phyloP scores from a whole-genome alignment of 1,140 invertebrate species.

The Cyrtorhinus lividipennis region DNA sequence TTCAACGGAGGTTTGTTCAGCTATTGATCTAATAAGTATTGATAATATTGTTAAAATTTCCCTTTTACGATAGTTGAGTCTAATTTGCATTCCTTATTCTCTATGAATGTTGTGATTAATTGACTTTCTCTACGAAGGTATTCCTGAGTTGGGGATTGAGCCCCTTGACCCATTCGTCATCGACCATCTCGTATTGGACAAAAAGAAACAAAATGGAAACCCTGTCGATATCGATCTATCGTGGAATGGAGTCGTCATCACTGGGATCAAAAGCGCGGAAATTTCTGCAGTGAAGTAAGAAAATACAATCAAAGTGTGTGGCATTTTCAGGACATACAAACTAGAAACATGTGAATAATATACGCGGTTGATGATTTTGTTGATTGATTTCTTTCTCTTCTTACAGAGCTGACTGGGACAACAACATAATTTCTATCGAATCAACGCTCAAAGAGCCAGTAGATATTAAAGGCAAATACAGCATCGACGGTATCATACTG shows the following conservation, averaged over 20 bases:
- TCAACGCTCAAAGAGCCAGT: background rate
- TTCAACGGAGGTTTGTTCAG: background rate
- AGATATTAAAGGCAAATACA: conserved; percentile 37
- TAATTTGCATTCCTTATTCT: no score
- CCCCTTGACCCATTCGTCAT: conserved; percentile 9
- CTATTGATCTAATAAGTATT: no score
- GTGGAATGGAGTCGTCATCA: conserved; percentile 4
- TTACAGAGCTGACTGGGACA: conserved; percentile 18
- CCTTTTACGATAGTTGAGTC: no score
- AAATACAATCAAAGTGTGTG: no score
- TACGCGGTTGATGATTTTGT: no score
- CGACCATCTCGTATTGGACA: conserved; percentile 10
- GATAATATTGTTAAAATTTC: no score
- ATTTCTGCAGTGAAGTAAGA: conserved; percentile 10
- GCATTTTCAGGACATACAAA: no score
- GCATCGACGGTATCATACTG: conserved; percentile 47
- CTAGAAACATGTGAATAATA: no score
- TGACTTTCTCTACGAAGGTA: no score
- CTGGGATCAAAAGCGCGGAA: conserved; percentile 3
- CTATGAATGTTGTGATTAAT: no score
- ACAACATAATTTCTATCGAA: conserved; percentile 12
- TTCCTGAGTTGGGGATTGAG: conserved; percentile 6
- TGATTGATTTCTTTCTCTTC: no score
- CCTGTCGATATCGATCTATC: conserved; percentile 17
- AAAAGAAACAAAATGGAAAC: conserved; percentile 12